Base-by-base conservation (phyloP, 2,888 invertebrate species). In the Idaea biselata region DNA sequence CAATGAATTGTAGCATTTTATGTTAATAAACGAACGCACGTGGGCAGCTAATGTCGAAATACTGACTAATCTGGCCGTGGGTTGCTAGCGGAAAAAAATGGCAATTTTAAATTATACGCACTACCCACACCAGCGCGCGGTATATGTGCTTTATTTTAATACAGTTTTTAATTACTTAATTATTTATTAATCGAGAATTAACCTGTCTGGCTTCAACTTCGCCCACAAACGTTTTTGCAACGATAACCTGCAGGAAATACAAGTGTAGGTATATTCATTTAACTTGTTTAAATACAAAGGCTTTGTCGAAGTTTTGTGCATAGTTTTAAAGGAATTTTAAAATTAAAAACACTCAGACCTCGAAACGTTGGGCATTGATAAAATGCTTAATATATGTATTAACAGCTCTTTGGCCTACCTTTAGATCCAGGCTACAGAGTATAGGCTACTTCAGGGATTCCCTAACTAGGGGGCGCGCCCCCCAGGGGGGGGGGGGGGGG, bases 31-130 rank as follows among this genome's bases (percentile, higher is more conserved):
- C 67, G 66, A 64, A 73, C 68, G 73, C 80, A 80, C 81, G 91
- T 89, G 84, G 90, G 91, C 80, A 74, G 84, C 68, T 80, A 83
- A 89, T 92, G 91, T 89, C 88, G 91, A 91, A 91, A 90, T 85
- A 86, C 91, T 91, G 91, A 92, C 89, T 92, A 92, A 92, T 86
- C 86, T 76, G 78, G 72, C 80, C 85, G 91, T 92, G 91, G 91
- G 91, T 78, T 82, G 89, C 79, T 84, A 77, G 75, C 77, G 77
- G 80, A 87, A 88, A 88, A 87, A 91, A 91, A 90, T 90, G 89
- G 88, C 91, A 89, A 92, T 91, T 92, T 92, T 83, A 88, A 90
- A 91, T 91, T 90, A 91, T 90, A 83, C 86, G 87, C 83, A 82
- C 91, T 88, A 78, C 91, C 91, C 89, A 92, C 91, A 86, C 79